Conservation (phyloP, 2,888 invertebrate genomes). For the Drosophila recens region DNA sequence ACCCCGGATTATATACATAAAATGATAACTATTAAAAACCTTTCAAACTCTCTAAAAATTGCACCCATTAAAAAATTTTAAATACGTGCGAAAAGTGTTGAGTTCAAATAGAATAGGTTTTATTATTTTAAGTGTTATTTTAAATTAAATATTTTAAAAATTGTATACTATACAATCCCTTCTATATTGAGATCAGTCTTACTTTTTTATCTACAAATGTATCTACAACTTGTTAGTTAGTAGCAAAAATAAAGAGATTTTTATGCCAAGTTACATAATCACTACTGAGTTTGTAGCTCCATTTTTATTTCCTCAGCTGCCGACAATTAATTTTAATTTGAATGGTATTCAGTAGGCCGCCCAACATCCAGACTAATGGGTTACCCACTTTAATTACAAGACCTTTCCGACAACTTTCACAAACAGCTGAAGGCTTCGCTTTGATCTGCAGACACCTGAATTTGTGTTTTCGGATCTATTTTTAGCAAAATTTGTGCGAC, state of each 20-base stretch:
- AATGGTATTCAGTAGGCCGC: slow-evolving; percentile 4
- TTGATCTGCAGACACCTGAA: slow-evolving; percentile 33
- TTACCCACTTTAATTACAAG: slow-evolving; percentile 40
- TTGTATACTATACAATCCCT: no score
- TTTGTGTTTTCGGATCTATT: slow-evolving; percentile 52
- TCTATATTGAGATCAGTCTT: not conserved
- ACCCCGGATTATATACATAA: not conserved
- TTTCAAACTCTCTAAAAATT: not conserved
- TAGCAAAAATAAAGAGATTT: not conserved
- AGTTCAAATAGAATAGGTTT: no score
- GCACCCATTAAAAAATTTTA: not conserved
- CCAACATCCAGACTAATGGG: slow-evolving; percentile 11
- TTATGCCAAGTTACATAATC: not conserved
- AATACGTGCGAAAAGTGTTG: no score
- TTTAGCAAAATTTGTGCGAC: slow-evolving; percentile 53
- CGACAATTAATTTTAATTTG: not conserved
- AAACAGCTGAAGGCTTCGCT: slow-evolving; percentile 11
- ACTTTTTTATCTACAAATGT: not conserved
- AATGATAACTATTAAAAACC: not conserved
- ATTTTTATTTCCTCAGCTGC: not conserved
- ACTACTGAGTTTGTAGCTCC: not conserved
- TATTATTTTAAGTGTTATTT: no score
- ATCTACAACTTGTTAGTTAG: not conserved
- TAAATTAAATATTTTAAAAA: no score
- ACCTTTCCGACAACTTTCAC: slow-evolving; percentile 52